Percentiles rank a stretch among this genome's conserved stretches.
Conservation (phyloP, 2,113 vertebrate species). For the Cyprinodon variegatus region DNA sequence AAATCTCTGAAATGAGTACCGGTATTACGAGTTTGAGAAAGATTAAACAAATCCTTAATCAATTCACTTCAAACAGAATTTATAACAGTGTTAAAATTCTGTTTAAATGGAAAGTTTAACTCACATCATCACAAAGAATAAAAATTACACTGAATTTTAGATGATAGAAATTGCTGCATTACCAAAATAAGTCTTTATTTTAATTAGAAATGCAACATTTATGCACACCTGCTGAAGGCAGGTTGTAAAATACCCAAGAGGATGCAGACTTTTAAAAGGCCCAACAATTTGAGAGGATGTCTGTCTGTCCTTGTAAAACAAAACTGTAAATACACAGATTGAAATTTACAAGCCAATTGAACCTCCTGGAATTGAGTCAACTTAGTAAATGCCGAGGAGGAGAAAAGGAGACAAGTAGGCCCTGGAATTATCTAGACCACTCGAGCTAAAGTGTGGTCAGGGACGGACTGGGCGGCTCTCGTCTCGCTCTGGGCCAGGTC, state of each 20-base stretch:
- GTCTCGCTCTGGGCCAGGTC: slow-evolving; percentile 57
- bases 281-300: slow-evolving; percentile 1
- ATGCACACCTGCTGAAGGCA: not conserved
- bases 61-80: too few species aligned
- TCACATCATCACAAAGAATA: too few species aligned
- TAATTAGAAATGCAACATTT: not conserved
- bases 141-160: too few species aligned
- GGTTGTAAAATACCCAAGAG: not conserved
- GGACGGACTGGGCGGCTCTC: slow-evolving; percentile 33
- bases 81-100: too few species aligned
- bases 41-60: not conserved
- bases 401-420: slow-evolving; percentile 29
- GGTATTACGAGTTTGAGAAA: not conserved
- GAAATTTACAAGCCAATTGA: slow-evolving; percentile 48
- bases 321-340: slow-evolving; percentile 49
- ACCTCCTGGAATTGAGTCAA: slow-evolving; percentile 54
- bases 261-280: slow-evolving; percentile 17
- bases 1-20: too few species aligned
- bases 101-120: too few species aligned
- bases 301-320: slow-evolving; percentile 56
- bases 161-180: too few species aligned
- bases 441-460: slow-evolving; percentile 51
- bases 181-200: too few species aligned
- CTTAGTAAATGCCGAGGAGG: slow-evolving; percentile 48
- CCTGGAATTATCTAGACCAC: slow-evolving; percentile 56